Evolutionary conservation across 2,888 invertebrate genomes (phyloP), one percentile per base, ranked within the genome.

Genomic region (Lepidocyrtinus sp.): DNA sequence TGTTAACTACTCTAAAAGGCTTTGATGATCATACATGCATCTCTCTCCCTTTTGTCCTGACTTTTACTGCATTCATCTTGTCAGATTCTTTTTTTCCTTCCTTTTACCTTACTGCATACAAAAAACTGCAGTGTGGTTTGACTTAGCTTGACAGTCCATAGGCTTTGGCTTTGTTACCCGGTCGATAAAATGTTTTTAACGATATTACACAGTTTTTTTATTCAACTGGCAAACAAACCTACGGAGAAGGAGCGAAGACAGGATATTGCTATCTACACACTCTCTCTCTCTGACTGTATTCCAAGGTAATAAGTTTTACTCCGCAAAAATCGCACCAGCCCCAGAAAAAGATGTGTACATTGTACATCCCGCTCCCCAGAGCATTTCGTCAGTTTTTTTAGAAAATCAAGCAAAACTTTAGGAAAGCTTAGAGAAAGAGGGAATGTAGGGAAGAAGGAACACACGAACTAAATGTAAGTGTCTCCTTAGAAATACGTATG

Each of bases 151-250:
- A n/a, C n/a, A n/a, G n/a, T n/a, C n/a, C n/a, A n/a, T n/a, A n/a
- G n/a, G n/a, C n/a, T n/a, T n/a, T n/a, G n/a, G n/a, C n/a, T n/a
- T n/a, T n/a, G n/a, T n/a, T n/a, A n/a, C n/a, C n/a, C 59, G 73
- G 77, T 77, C 77, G 77, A 77, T 77, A 72, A 71, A 70, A 77
- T 50, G 67, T 77, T 77, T 65, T 72, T 72, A 67, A 77, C 55
- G 55, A 62, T 72, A 72, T 77, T 77, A 72, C 77, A 71, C 71
- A 46, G 65, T 70, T 65, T 71, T 63, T 36, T 36, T 36, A 5
- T 36, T 36, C 12, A 36, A 63, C 36, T 71, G 36, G 62, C 67
- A 68, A 69, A 46, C 61, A 75, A 62, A n/a, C 69, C 62, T 19
- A 45, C 36, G 74, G 62, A 55, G 65, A 24, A 26, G 50, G 7